Conservation (phyloP, 2,113 vertebrate genomes). For the Gnathonemus longibarbis region DNA sequence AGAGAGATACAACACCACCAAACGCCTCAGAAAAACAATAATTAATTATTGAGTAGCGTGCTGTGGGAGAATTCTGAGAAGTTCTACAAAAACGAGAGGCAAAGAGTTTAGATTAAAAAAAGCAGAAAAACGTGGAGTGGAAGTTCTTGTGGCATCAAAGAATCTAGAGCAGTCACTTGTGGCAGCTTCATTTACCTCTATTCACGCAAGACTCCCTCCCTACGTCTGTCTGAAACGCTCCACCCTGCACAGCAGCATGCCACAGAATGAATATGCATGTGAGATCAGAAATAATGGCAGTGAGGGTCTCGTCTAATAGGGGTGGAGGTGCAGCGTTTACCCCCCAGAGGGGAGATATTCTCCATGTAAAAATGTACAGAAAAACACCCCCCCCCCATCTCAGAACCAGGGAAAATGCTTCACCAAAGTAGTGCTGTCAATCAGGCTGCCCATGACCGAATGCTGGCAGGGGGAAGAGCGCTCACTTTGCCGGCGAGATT, state of each 20-base stretch:
- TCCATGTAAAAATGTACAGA: neutral
- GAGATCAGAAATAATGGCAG: neutral
- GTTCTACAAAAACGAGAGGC: slow-evolving; percentile 37
- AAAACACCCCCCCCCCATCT: neutral
- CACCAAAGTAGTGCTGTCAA: neutral
- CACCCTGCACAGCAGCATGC: neutral
- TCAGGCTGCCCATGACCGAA: slow-evolving; percentile 24
- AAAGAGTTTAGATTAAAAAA: slow-evolving; percentile 55
- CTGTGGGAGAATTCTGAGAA: slow-evolving; percentile 3
- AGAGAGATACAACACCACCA: neutral
- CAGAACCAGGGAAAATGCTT: neutral
- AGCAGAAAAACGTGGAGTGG: slow-evolving; percentile 55
- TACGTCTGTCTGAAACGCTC: neutral
- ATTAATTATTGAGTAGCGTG: neutral
- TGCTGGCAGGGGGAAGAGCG: slow-evolving; percentile 32
- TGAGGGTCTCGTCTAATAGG: neutral
- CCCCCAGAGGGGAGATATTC: neutral
- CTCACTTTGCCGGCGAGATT: slow-evolving; percentile 37
- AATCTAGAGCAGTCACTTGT: slow-evolving; percentile 36
- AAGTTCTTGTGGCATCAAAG: slow-evolving; percentile 38
- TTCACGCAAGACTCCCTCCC: neutral
- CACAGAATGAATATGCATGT: neutral
- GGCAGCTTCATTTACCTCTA: slow-evolving; percentile 11
- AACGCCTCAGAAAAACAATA: neutral
- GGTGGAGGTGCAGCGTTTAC: neutral